Conservation (phyloP, 2,888 invertebrate genomes). For the Octonoba sinensis region DNA sequence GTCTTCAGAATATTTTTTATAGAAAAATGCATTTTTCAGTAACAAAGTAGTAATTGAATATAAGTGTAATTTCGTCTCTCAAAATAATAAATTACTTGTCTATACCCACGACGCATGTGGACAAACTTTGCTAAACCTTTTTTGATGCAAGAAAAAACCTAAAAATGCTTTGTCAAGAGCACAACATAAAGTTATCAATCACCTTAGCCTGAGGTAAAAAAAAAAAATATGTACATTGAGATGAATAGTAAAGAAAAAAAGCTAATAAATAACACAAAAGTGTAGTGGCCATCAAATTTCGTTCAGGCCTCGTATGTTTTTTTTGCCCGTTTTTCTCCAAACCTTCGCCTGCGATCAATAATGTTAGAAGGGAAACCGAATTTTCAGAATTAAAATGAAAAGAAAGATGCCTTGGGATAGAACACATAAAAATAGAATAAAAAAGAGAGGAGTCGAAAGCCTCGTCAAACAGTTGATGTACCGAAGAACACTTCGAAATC, state of each 20-base stretch:
- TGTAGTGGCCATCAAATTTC: slow-evolving; percentile 49
- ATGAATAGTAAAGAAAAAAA: too few relatives aligned
- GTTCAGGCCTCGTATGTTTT: slow-evolving; percentile 19
- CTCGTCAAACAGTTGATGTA: slow-evolving; percentile 38
- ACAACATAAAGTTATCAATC: slow-evolving; percentile 42
- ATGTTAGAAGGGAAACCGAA: slow-evolving; percentile 33
- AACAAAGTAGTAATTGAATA: too few relatives aligned
- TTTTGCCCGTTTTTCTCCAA: too few relatives aligned
- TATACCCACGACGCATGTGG: neutral
- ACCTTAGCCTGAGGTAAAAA: slow-evolving; percentile 6
- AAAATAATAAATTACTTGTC: too few relatives aligned
- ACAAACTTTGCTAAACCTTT: slow-evolving; percentile 26
- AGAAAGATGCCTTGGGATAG: too few relatives aligned
- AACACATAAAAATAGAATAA: too few relatives aligned
- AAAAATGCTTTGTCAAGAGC: slow-evolving; percentile 6
- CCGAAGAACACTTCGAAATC: slow-evolving; percentile 31
- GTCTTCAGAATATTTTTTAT: too few relatives aligned
- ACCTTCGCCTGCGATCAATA: slow-evolving; percentile 26
- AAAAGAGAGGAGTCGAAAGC: slow-evolving; percentile 16
- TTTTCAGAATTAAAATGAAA: slow-evolving; percentile 38
- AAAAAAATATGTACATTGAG: neutral
- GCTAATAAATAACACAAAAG: slow-evolving; percentile 13
- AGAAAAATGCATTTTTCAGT: too few relatives aligned
- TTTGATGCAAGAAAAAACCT: too few relatives aligned
- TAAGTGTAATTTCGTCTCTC: too few relatives aligned